Evolutionary conservation across 35 echinoderm and acorn worm species (phyloP), one percentile per base, ranked within the genome.

Genomic region (Antedon bifida): DNA sequence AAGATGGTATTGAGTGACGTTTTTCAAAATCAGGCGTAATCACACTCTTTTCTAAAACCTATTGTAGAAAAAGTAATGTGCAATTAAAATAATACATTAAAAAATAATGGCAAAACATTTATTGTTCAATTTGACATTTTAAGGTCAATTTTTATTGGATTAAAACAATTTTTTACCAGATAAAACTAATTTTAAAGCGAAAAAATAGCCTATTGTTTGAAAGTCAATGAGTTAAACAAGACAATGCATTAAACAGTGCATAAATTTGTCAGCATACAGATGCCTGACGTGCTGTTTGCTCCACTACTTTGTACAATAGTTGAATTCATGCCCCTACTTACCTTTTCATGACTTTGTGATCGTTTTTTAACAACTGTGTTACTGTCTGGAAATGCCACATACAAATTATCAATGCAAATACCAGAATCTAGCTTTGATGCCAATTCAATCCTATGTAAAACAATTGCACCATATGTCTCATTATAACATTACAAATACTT

Each of bases 21-120:
- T 92, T 92, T 74, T 92, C 90, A 88, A 88, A 92, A 34, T 87
- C 90, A 36, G 90, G 42, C 26, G 86, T 88, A 33, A 92, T 32
- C 17, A 92, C 79, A 88, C 90, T 92, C 30, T 92, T 92, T 39
- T 88, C 79, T 29, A 92, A 78, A n/a, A 92, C 78, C 90, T 92
- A 30, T 83, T 29, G 34, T 11, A 31, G 1, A 33, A 77, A 77
- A 33, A 77, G 13, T 33, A 14, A 30, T 31, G 12, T 64, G 26
- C 51, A 64, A 21, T 64, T 42, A 4, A 42, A 42, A 42, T 42
- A 14, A 7, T 42, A 14, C 5, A 7, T 42, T 42, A 7, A 42
- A 42, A 42, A 7, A 42, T 14, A 4, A 14, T 7, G 38, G 38
- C 5, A 42, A 7, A 4, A 42, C 5, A 7, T 4, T 7, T 42